Base-by-base conservation (phyloP, 2,888 invertebrate genomes). In the Drosophila ezoana region DNA sequence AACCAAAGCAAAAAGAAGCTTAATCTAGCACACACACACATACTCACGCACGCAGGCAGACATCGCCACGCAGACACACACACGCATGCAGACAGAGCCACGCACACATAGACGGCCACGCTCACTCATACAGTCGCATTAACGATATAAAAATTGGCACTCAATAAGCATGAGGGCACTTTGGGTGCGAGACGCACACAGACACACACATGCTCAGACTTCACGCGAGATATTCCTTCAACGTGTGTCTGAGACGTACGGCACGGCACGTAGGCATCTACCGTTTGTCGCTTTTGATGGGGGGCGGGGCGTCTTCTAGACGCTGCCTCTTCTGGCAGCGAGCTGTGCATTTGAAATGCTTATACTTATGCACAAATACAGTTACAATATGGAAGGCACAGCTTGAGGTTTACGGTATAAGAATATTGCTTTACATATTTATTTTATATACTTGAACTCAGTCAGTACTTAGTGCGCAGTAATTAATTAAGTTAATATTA, bases 141-240 rank as follows among this genome's bases (percentile, higher is more conserved):
- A 81, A 70, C 70, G 70, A 74, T 72, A 82, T 74, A 72, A 87
- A 85, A 87, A 83, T 83, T 87, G 83, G 85, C 76, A 85, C 88
- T 85, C 83, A 87, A 83, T 87, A 77, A 72, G 82, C 88, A 70
- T 63, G 65, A 71, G 76, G 71, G 66, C 62, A 76, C 74, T 87
- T 76, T 70, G 66, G 87, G 58, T 53, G 49, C 71, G 49, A 59
- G 40, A 54, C 49, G 41, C 28, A 52, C 14, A 41, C 43, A 32
- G 18, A 48, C 33, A 44, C 23, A 23, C 40, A 44, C 28, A 40
- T 48, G 23, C 28, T 14, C 23, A 43, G 14, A 13, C 32, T 45
- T 43, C n/a, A 20, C 16, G 40, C 16, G 40, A 48, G 4, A 28
- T 13, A 16, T 28, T 32, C 5, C 9, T 61, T 6, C 10, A 20